These are phyloP conservation scores for Linepithema humile DNA, from an alignment of 1,140 invertebrate species.

Conservation along the genomic window DNA sequence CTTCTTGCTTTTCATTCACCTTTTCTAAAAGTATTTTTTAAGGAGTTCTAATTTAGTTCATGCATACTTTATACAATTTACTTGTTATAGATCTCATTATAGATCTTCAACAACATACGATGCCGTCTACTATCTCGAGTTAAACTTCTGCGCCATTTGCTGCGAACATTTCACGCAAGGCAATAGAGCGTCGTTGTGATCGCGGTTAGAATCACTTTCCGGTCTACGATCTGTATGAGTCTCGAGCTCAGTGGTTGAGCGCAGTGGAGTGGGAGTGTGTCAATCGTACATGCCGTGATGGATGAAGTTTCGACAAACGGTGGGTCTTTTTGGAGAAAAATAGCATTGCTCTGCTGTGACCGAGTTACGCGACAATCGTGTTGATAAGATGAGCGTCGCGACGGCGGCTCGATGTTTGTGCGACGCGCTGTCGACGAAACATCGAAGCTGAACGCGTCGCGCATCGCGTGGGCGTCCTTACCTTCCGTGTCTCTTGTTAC, in stretches of 20 bases:
- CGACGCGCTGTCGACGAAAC: conserved; percentile 24
- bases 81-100: too few species aligned
- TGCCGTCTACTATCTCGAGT: background rate
- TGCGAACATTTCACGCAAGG: background rate
- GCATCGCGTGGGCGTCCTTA: conserved; percentile 78
- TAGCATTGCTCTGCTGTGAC: background rate
- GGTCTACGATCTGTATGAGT: conserved; percentile 10
- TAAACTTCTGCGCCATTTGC: background rate
- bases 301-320: conserved; percentile 78
- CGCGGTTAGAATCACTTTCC: background rate
- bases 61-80: too few species aligned
- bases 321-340: conserved; percentile 67
- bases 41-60: too few species aligned
- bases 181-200: background rate
- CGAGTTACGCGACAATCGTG: background rate
- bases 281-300: conserved; percentile 79
- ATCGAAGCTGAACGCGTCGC: conserved; percentile 34
- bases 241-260: conserved; percentile 33
- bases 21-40: background rate
- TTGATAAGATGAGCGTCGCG: background rate
- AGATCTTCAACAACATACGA: too few species aligned
- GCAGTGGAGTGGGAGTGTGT: conserved; percentile 67
- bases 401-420: background rate
- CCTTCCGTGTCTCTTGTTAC: conserved; percentile 67
- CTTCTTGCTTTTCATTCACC: background rate